These are phyloP conservation scores for Drymonia ruficornis DNA, from an alignment of 2,888 invertebrate species.

Conservation along the genomic window DNA sequence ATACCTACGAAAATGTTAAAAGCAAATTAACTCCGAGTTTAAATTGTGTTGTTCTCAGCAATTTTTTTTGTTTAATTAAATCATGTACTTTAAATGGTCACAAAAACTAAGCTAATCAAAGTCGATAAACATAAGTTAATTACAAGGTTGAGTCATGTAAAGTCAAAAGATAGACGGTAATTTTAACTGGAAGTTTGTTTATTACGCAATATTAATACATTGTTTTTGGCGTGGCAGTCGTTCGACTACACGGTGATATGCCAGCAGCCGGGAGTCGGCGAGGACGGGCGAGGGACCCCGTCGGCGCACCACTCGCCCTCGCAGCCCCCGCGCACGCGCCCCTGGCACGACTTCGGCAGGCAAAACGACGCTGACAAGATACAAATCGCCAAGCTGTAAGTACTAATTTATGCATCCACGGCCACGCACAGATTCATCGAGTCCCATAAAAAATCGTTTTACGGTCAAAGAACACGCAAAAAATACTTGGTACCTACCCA, in stretches of 20 bases:
- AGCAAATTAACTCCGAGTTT: constrained; percentile 18
- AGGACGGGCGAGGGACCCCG: constrained; percentile 85
- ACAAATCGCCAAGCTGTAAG: constrained; percentile 99
- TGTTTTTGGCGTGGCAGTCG: constrained; percentile 85
- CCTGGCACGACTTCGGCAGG: constrained; percentile 97
- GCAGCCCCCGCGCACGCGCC: constrained; percentile 89
- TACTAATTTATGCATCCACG: constrained; percentile 50
- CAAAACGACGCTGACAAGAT: constrained; percentile 98
- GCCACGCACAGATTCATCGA: constrained; percentile 4
- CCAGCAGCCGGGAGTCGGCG: constrained; percentile 85
- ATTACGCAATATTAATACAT: constrained; percentile 1
- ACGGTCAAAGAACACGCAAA: neutral
- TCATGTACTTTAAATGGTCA: neutral
- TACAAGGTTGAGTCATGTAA: neutral
- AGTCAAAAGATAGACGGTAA: neutral
- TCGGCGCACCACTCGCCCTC: constrained; percentile 86
- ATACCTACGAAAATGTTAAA: constrained; percentile 30
- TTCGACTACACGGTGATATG: constrained; percentile 97
- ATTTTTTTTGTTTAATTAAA: neutral
- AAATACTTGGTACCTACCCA: too few species aligned
- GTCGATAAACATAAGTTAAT: neutral
- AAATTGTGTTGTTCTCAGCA: neutral
- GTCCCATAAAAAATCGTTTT: neutral
- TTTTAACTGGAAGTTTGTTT: neutral
- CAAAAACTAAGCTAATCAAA: neutral